Base-by-base conservation (phyloP, 2,113 vertebrate genomes). In the Pelecanus crispus region DNA sequence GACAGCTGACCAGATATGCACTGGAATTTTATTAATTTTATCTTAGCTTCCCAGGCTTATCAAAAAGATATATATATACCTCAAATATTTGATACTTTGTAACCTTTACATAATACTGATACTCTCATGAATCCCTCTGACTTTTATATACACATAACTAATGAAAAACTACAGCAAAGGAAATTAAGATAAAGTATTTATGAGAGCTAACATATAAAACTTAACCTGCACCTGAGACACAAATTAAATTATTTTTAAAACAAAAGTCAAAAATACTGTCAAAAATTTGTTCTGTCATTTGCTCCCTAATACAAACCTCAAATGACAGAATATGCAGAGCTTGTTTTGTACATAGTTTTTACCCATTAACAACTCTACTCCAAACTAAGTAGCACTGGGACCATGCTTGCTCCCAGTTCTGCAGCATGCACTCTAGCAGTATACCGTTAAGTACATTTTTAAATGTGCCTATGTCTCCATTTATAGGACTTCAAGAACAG, bases 1-100 rank as follows among this genome's bases (percentile, higher is more conserved):
- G 28, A 92, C 53, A 93, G 67, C 62, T 86, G 53, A 94, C 17
- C 40, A 90, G 72, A 72, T 58, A 83, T 10, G 28, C 52, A 68
- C 29, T 82, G 73, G 40, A 84, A 72, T 95, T 83, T 92, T 88
- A 91, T 63, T 86, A 52, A 40, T 81, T 93, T 93, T 67, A 92
- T 56, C 73, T 52, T 61, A 26, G 44, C 40, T 92, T 84, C 44
- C 47, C 28, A n/a, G 61, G 34, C 21, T 75, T 92, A 86, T 81
- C 9, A 90, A 90, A 96, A 81, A 93, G 36, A 84, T 68, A 29
- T 47, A 55, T 47, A 55, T 7, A 13, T 67, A 83, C 24, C 58
- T 93, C 82, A 91, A 71, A 42, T 36, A 88, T 75, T 73, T 81
- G 47, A 24, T 82, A 61, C 72, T 89, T 81, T 79, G 36, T 55